Evolutionary conservation across 2,888 invertebrate species (phyloP), one percentile per base, ranked within the genome.

Genomic region (Sarcophaga subvicina): DNA sequence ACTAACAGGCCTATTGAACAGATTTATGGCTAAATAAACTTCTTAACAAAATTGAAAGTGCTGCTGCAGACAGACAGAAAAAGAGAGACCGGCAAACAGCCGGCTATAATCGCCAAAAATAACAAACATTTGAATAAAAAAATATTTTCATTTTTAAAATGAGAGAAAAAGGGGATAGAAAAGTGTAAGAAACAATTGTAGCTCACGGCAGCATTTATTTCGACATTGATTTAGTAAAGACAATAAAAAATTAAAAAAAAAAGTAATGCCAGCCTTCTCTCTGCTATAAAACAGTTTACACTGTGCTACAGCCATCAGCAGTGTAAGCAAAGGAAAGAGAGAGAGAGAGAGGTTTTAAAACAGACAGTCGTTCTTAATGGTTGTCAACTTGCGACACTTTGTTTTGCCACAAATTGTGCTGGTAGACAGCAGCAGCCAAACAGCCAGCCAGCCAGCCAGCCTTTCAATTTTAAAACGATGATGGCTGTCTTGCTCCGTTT

Each of bases 371-470:
- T 83, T 83, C 25, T 76, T 83, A 77, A 83, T 77, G 72, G 77
- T 62, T 83, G 80, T 83, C 83, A 83, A 77, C 80, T 80, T 76
- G 76, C 76, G 83, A 82, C 80, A 86, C 80, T 86, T 86, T 77
- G 83, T 77, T 80, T 80, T 67, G 83, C 83, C 86, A 80, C 83
- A 86, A 86, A 86, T 77, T 71, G 47, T 86, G 82, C 82, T 79
- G 85, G 82, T 70, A 75, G 76, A 54, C n/a, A 71, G 62, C 27
- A 17, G 59, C 22, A 17, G 66, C n/a, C 37, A 60, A 14, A 8
- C 37, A 37, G 2, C 37, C 37, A 37, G 2, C 37, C 27, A 17
- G 66, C n/a, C 37, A 60, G 12, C n/a, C 37, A 37, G 47, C 54
- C 54, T 54, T 20, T 67, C 20, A 45, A 37, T 67, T n/a, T 76